These are phyloP conservation scores for Fulica atra DNA, from an alignment of 2,113 vertebrate species.

Conservation along the genomic window DNA sequence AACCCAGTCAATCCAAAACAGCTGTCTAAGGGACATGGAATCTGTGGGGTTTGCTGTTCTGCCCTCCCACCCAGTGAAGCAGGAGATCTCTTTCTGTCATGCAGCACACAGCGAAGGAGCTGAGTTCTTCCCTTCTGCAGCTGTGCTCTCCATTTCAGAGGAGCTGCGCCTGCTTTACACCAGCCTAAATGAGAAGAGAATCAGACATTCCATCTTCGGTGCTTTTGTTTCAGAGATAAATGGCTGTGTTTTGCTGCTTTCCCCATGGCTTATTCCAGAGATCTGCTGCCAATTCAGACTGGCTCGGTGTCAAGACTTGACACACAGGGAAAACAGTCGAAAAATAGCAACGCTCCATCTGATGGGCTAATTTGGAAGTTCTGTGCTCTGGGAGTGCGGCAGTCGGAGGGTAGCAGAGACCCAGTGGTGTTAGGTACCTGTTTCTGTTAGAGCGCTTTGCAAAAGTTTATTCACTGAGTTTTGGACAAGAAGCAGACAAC, in stretches of 20 bases:
- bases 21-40: not conserved
- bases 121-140: not conserved
- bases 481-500: not conserved
- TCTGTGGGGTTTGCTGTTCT: not conserved
- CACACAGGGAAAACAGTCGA: constrained; percentile 13
- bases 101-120: not conserved
- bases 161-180: not conserved
- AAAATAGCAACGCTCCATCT: not conserved
- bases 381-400: not conserved
- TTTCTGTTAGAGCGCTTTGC: not conserved
- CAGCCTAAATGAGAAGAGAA: not conserved
- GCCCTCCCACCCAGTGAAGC: not conserved
- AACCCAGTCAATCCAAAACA: not conserved
- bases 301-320: constrained; percentile 34
- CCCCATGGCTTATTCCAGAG: not conserved
- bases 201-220: constrained; percentile 8
- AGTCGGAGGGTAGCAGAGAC: not conserved
- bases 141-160: not conserved
- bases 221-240: constrained; percentile 60
- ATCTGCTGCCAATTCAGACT: constrained; percentile 39
- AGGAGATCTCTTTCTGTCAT: not conserved
- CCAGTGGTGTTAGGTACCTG: not conserved
- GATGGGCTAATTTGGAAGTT: not conserved
- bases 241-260: constrained; percentile 46
- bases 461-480: not conserved